These are phyloP conservation scores for Ditylenchus weischeri DNA, from an alignment of 2,888 invertebrate genomes.

Conservation along the genomic window DNA sequence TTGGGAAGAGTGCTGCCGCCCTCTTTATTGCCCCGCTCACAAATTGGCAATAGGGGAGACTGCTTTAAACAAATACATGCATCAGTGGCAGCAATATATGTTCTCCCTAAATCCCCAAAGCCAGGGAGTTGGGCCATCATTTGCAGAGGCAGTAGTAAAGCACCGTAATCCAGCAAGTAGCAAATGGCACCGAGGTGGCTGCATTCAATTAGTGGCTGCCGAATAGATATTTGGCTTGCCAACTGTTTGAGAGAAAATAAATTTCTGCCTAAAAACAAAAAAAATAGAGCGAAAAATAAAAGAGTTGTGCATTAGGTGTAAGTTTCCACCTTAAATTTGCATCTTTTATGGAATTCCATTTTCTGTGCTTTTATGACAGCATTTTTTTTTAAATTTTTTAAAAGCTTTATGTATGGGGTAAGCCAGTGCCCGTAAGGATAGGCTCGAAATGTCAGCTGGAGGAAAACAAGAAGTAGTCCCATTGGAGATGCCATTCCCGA, in stretches of 20 bases:
- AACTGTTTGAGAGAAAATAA: not conserved
- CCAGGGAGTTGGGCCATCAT: not conserved
- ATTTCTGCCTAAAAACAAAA: not conserved
- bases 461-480: too few relatives aligned
- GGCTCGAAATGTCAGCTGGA: too few relatives aligned
- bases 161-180: constrained; percentile 6
- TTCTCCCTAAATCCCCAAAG: constrained; percentile 1
- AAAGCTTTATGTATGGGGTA: too few relatives aligned
- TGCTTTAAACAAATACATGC: constrained; percentile 4
- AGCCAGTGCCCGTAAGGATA: too few relatives aligned
- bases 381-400: too few relatives aligned
- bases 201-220: constrained; percentile 6
- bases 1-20: not conserved
- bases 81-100: not conserved
- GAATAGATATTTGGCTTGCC: constrained; percentile 3
- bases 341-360: too few relatives aligned
- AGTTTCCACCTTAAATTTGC: too few relatives aligned
- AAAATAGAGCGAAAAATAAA: not conserved
- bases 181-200: not conserved
- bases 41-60: constrained; percentile 5
- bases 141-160: constrained; percentile 5
- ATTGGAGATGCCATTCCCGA: too few relatives aligned
- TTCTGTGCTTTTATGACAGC: too few relatives aligned
- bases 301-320: not conserved
- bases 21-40: constrained; percentile 1